phyloP scores from a whole-genome alignment of 2,797 vertebrate genomes.

The Enteromius afrohamiltoni region DNA sequence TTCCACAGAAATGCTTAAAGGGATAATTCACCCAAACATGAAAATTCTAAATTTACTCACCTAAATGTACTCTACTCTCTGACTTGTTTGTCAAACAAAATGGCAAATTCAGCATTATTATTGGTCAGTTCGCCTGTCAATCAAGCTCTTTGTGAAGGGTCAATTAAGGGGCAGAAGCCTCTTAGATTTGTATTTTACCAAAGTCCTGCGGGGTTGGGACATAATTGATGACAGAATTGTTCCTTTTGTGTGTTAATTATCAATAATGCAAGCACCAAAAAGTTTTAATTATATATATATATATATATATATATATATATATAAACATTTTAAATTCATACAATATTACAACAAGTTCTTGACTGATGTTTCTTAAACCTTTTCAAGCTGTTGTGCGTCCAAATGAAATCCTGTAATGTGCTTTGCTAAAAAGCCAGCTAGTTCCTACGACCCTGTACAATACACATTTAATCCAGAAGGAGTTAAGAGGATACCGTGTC shows the following conservation, averaged over 20 bases:
- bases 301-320: no score
- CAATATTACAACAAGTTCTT: neutral
- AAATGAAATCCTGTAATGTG: neutral
- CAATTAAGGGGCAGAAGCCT: neutral
- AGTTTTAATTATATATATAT: neutral
- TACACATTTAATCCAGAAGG: slow-evolving; percentile 3
- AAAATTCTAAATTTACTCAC: neutral
- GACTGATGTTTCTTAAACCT: neutral
- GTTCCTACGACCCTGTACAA: neutral
- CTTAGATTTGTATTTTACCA: neutral
- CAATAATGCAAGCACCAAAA: neutral
- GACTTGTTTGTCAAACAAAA: neutral
- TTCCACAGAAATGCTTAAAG: neutral
- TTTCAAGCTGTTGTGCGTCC: neutral
- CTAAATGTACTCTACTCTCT: no score
- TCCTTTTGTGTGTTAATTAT: neutral
- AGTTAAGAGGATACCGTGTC: neutral
- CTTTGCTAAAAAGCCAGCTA: neutral
- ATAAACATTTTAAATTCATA: neutral
- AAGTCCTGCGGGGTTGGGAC: neutral
- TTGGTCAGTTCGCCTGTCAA: neutral
- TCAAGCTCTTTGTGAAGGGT: neutral
- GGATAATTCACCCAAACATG: neutral
- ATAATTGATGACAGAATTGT: neutral
- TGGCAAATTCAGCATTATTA: neutral